Conservation (phyloP, 2,888 invertebrate genomes). For the Zootermopsis nevadensis region DNA sequence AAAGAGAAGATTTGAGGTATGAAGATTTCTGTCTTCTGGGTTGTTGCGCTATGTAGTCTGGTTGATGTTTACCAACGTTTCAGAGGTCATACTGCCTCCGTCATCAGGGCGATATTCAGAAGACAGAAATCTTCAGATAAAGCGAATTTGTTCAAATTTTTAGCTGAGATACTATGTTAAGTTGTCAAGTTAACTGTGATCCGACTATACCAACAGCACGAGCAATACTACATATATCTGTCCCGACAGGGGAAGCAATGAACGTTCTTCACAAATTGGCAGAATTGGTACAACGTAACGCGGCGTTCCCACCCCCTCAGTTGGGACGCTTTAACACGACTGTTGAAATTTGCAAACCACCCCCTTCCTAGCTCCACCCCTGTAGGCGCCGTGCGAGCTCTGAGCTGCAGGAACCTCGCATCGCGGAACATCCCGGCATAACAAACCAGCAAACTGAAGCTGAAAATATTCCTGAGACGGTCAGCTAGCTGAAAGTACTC, state of each 20-base stretch:
- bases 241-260: constrained; percentile 28
- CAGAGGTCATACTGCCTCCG: no score
- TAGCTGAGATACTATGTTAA: no score
- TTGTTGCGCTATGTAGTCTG: no score
- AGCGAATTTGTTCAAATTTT: no score
- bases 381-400: neutral
- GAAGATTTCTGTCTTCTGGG: no score
- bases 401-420: constrained; percentile 20
- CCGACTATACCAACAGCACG: neutral
- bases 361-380: constrained; percentile 41
- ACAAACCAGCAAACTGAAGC: neutral
- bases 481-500: no score
- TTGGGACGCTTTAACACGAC: constrained; percentile 47
- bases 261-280: constrained; percentile 47
- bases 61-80: no score
- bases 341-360: constrained; percentile 51
- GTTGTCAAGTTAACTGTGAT: constrained; percentile 14
- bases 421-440: neutral
- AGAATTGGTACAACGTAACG: constrained; percentile 46
- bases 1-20: no score
- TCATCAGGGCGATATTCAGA: no score
- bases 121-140: no score
- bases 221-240: constrained; percentile 31
- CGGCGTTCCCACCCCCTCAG: constrained; percentile 36
- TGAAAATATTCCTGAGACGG: no score